These are phyloP conservation scores for Limnephilus auricula DNA, from an alignment of 2,888 invertebrate genomes.

Conservation along the genomic window DNA sequence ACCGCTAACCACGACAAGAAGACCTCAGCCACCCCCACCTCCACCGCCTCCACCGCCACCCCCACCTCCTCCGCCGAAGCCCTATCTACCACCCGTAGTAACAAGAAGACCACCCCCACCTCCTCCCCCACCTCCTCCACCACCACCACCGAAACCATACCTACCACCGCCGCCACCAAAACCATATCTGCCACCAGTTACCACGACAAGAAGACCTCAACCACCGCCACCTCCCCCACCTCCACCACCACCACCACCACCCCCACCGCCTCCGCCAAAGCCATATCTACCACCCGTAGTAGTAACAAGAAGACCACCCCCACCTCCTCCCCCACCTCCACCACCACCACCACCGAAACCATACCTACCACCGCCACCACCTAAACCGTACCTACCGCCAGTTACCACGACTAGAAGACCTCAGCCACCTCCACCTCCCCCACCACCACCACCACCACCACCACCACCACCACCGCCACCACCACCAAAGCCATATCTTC, in stretches of 20 bases:
- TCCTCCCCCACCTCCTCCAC: constrained; percentile 9
- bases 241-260: not conserved
- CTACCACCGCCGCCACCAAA: constrained; percentile 19
- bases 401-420: constrained; percentile 13
- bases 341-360: constrained; percentile 37
- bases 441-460: constrained; percentile 16
- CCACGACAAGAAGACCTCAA: not conserved
- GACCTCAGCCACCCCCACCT: not conserved
- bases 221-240: not conserved
- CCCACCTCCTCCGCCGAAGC: constrained; percentile 23
- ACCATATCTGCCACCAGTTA: constrained; percentile 18
- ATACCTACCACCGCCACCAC: constrained; percentile 14
- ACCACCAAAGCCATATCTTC: constrained; percentile 22
- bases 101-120: constrained; percentile 32
- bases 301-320: too few species aligned
- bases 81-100: constrained; percentile 25
- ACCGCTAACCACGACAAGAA: not conserved
- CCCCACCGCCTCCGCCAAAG: not conserved
- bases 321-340: constrained; percentile 18
- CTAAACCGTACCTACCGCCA: constrained; percentile 11
- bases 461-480: not conserved
- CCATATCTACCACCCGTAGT: constrained; percentile 36
- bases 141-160: not conserved
- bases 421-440: constrained; percentile 17
- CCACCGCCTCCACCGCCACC: not conserved